phyloP scores from a whole-genome alignment of 1,140 invertebrate genomes.

The Pseudomyrmex sp. region DNA sequence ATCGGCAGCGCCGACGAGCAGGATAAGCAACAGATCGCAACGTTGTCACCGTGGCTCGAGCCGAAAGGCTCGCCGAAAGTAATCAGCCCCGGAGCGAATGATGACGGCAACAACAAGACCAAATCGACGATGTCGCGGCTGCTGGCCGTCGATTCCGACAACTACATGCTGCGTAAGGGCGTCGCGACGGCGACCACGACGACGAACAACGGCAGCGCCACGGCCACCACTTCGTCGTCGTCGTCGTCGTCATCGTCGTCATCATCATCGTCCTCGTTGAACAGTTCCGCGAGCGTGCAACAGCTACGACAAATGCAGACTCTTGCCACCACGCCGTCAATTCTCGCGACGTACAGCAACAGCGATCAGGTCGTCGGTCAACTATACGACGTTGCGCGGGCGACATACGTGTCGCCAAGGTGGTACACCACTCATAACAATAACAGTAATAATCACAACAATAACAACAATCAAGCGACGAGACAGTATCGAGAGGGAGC shows the following conservation, averaged over 20 bases:
- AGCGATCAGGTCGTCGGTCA: conserved; percentile 22
- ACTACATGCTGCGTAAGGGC: conserved; percentile 87
- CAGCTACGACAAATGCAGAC: conserved; percentile 40
- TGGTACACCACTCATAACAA: conserved; percentile 43
- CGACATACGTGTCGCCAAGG: conserved; percentile 24
- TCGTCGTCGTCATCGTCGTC: conserved; percentile 7
- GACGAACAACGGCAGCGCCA: conserved; percentile 20
- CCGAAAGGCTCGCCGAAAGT: conserved; percentile 62
- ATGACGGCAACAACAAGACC: conserved; percentile 70
- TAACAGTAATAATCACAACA: background rate
- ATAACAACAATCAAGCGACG: conserved; percentile 44
- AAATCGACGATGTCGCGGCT: conserved; percentile 81
- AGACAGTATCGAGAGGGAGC: conserved; percentile 40
- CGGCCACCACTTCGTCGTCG: conserved; percentile 28
- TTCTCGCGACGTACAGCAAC: conserved; percentile 1
- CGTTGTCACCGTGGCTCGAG: conserved; percentile 68
- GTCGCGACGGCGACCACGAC: conserved; percentile 49
- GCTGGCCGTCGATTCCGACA: conserved; percentile 87
- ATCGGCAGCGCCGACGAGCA: conserved; percentile 64
- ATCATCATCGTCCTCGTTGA: conserved; percentile 11
- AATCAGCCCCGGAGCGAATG: conserved; percentile 35
- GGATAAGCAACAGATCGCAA: conserved; percentile 65
- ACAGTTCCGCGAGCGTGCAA: conserved; percentile 32
- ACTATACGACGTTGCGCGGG: conserved; percentile 29
- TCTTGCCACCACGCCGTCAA: conserved; percentile 32